Percentiles rank a stretch among this genome's conserved stretches.
phyloP scores from a whole-genome alignment of 2,113 vertebrate species.

The Oplegnathus fasciatus region DNA sequence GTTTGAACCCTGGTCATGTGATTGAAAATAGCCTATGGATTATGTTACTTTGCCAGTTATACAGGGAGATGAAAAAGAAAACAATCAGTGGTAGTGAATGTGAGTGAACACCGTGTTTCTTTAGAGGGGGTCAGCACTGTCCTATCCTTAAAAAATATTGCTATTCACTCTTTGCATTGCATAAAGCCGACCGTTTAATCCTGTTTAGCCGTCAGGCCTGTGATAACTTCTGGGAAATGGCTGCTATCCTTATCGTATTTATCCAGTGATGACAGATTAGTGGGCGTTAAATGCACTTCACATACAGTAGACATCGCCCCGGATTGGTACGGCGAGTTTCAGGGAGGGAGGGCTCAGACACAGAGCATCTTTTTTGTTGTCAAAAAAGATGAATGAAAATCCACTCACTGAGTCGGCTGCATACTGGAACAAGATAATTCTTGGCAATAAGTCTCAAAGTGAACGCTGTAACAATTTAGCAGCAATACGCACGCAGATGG shows the following conservation, averaged over 20 bases:
- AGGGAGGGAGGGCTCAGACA: conserved; percentile 48
- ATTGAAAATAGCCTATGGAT: conserved; percentile 45
- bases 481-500: conserved; percentile 4
- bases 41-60: conserved; percentile 23
- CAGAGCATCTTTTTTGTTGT: conserved; percentile 42
- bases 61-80: conserved; percentile 11
- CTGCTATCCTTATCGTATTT: conserved; percentile 77
- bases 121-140: conserved; percentile 21
- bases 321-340: conserved; percentile 53
- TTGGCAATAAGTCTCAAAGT: conserved; percentile 52
- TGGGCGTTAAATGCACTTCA: conserved; percentile 75
- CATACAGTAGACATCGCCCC: conserved; percentile 67
- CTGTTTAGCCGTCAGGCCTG: conserved; percentile 71
- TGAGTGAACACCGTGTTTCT: background rate
- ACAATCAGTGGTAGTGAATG: background rate
- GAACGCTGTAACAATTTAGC: conserved; percentile 55
- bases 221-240: conserved; percentile 71
- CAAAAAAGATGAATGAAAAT: conserved; percentile 70
- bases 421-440: conserved; percentile 59
- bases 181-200: conserved; percentile 74
- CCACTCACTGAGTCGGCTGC: conserved; percentile 38
- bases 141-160: conserved; percentile 45
- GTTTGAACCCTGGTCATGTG: conserved; percentile 55
- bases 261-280: conserved; percentile 82
- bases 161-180: conserved; percentile 53